phyloP scores from a whole-genome alignment of 2,113 vertebrate genomes.

The Sorex fumeus region DNA sequence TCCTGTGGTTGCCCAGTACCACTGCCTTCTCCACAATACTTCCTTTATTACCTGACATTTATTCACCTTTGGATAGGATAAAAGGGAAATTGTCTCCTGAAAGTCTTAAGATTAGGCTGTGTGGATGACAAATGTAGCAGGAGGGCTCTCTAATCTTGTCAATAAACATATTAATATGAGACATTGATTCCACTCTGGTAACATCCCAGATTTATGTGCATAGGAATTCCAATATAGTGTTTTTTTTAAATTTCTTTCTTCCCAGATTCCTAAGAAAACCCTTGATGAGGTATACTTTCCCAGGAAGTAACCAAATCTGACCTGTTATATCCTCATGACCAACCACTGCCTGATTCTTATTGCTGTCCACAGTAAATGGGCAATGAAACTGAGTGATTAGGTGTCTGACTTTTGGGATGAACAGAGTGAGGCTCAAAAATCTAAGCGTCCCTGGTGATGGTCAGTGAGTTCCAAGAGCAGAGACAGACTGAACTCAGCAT shows the following conservation, averaged over 20 bases:
- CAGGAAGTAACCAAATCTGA: neutral
- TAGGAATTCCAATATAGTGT: neutral
- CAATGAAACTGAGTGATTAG: neutral
- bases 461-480: neutral
- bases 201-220: neutral
- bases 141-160: neutral
- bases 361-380: fast-evolving
- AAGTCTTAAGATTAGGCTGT: neutral
- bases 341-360: neutral
- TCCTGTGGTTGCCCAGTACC: fast-evolving
- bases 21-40: neutral
- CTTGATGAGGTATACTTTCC: neutral
- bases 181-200: neutral
- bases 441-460: neutral
- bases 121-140: neutral
- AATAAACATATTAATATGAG: constrained; percentile 11
- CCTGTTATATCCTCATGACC: neutral
- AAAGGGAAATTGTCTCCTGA: constrained; percentile 13
- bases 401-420: neutral
- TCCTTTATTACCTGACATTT: constrained; percentile 55
- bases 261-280: neutral
- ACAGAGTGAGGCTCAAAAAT: neutral
- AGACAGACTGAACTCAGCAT: fast-evolving
- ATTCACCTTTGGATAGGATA: constrained; percentile 31
- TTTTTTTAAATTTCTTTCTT: neutral